A percentile compares a stretch with the other conserved stretches of the same genome.
phyloP scores from a whole-genome alignment of 2,888 invertebrate species.

The Archips crataeganus region DNA sequence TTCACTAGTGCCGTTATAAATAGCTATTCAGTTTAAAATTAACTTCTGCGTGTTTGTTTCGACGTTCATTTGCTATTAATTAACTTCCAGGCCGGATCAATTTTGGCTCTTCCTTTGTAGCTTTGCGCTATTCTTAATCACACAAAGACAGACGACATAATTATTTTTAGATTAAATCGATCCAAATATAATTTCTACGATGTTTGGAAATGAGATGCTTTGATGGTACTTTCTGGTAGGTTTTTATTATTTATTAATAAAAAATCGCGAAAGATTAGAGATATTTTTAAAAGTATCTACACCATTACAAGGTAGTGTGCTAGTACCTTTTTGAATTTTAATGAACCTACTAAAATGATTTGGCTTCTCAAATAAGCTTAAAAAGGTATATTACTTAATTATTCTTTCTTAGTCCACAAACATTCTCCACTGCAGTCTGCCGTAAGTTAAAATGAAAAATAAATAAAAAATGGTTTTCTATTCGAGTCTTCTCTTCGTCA shows the following conservation, averaged over 20 bases:
- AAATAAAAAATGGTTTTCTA: background rate
- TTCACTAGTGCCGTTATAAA: background rate
- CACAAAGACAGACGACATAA: conserved; percentile 11
- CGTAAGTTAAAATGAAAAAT: background rate
- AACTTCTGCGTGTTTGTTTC: conserved; percentile 6
- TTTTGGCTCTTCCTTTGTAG: conserved; percentile 3
- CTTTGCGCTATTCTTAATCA: conserved; percentile 1
- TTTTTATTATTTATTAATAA: background rate
- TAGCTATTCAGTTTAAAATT: conserved; percentile 4
- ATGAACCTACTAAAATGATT: no score
- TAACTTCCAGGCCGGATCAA: conserved; percentile 15
- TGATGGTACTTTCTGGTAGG: background rate
- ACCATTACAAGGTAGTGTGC: no score
- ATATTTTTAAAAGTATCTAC: no score
- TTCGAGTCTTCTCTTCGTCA: conserved; percentile 12
- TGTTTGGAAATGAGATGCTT: background rate
- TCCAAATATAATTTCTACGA: background rate
- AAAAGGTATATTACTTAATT: background rate
- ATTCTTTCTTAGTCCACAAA: background rate
- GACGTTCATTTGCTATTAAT: conserved; percentile 32
- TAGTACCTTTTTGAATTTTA: no score
- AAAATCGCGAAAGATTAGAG: no score
- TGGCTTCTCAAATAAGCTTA: no score
- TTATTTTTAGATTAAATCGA: conserved; percentile 1
- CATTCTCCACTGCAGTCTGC: background rate